Evolutionary conservation across 2,797 vertebrate species (phyloP).

Genomic region (Acestrorhynchus altus): DNA sequence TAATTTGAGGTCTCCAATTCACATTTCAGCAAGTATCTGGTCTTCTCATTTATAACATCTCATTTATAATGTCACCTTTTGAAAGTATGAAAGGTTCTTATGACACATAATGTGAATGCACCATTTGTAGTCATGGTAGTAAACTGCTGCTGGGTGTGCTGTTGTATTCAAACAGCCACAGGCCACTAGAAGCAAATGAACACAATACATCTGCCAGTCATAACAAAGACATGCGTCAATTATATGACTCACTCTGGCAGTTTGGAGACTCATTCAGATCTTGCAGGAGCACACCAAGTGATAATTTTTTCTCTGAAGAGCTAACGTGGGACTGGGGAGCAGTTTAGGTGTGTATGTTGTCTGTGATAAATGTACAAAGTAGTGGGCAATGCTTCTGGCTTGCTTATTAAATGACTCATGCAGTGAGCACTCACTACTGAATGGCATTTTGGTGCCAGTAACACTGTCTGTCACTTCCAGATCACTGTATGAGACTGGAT

Average conservation of each 20-base stretch:
- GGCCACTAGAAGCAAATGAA: conserved; percentile 14
- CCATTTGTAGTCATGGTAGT: too few species aligned
- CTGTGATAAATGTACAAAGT: neutral
- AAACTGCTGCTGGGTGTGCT: neutral
- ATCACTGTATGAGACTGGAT: neutral
- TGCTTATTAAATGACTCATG: neutral
- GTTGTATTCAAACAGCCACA: conserved; percentile 20
- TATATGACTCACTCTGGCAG: neutral
- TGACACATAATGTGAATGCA: too few species aligned
- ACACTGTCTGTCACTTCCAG: neutral
- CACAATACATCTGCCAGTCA: neutral
- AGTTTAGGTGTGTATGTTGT: conserved; percentile 3
- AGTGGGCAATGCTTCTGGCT: neutral
- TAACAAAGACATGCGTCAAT: conserved; percentile 1
- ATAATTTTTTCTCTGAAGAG: conserved; percentile 1
- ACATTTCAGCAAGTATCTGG: too few species aligned
- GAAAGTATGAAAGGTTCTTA: too few species aligned
- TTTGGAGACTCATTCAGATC: neutral
- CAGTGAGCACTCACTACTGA: neutral
- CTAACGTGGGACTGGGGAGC: neutral
- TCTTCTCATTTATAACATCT: too few species aligned
- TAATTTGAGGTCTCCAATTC: too few species aligned
- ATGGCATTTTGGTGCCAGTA: neutral
- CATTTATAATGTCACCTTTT: too few species aligned
- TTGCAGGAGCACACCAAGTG: neutral